Base-by-base conservation (phyloP, 2,113 vertebrate species). In the Marcusenius ussheri region DNA sequence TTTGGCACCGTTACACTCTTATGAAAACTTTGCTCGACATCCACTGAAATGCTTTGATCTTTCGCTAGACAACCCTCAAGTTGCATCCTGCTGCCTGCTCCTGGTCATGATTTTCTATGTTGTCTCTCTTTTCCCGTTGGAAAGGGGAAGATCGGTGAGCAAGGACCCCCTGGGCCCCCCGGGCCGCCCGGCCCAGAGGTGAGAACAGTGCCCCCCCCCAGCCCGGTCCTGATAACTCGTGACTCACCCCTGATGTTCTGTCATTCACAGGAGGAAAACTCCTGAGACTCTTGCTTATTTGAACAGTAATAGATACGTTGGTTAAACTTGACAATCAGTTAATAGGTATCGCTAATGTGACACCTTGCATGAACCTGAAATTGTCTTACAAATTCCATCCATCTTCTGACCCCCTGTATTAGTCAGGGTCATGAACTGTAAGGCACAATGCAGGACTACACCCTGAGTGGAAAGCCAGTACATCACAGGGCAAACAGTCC, bases 181-280 rank as follows among this genome's bases (percentile, higher is more conserved):
- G 98, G 98, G 39, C 97, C 96, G 92, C 95, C 95, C 89, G 98
- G 98, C 95, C 98, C 98, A 91, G 98, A 99, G 98, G 98, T 99
- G 95, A 95, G 94, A 91, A 56, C 3, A 1, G 2, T 15, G 50
- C 31, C n/a, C 50, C 24, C 50, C 24, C 46, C 4, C 7, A 2
- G 19, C 19, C 39, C 21, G 13, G 39, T 46, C 9, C 80, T 8
- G 39, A n/a, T 45, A n/a, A 24, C 80, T 46, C 42, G 1, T 1
- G 15, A 24, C 15, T 46, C 42, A 45, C 39, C 42, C 17, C 42
- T 42, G 19, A 83, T 87, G 21, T 50, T 51, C 11, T 31, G 10
- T 35, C 27, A 31, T 51, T 51, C n/a, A 11, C 49, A 10, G n/a
- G 9, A 66, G 9, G n/a, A 66, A 27, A 66, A 27, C 62, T 4